Percentiles rank a stretch among this genome's conserved stretches.
These are phyloP conservation scores for Ciconia boyciana DNA, from an alignment of 2,113 vertebrate species.

Conservation along the genomic window DNA sequence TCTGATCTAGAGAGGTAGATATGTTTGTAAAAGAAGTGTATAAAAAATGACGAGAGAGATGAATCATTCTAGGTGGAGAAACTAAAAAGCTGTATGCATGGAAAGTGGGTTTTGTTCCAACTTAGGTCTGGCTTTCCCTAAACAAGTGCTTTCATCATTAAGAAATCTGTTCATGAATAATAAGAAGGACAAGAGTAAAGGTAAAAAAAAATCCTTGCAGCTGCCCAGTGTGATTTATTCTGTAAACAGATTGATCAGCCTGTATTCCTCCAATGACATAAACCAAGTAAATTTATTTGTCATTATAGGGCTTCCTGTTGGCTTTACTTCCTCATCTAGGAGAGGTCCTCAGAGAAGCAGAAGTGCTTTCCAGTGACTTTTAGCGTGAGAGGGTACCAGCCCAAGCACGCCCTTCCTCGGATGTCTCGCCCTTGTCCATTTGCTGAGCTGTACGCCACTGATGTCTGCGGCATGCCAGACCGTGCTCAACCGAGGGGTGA, in stretches of 20 bases:
- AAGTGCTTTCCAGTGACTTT: background rate
- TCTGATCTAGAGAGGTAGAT: background rate
- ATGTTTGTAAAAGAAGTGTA: background rate
- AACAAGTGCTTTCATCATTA: background rate
- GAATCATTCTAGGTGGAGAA: background rate
- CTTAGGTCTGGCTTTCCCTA: background rate
- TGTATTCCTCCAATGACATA: background rate
- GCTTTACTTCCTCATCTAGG: background rate
- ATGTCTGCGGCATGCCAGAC: background rate
- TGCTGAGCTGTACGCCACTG: background rate
- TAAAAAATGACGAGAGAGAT: background rate
- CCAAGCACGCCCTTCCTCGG: background rate
- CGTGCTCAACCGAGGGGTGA: background rate
- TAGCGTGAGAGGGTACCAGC: too few species aligned
- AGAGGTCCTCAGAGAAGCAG: background rate
- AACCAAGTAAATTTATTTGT: background rate
- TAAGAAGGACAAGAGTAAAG: background rate
- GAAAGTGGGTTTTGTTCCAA: background rate
- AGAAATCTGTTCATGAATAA: background rate
- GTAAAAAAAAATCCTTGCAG: background rate
- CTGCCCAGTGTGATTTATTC: background rate
- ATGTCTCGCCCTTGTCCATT: rapidly evolving
- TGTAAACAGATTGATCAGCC: background rate
- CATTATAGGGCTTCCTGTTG: background rate
- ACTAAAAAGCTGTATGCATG: background rate